A percentile compares a stretch with the other conserved stretches of the same genome.
Evolutionary conservation across 2,113 vertebrate genomes (phyloP).

Genomic region (Monopterus albus): DNA sequence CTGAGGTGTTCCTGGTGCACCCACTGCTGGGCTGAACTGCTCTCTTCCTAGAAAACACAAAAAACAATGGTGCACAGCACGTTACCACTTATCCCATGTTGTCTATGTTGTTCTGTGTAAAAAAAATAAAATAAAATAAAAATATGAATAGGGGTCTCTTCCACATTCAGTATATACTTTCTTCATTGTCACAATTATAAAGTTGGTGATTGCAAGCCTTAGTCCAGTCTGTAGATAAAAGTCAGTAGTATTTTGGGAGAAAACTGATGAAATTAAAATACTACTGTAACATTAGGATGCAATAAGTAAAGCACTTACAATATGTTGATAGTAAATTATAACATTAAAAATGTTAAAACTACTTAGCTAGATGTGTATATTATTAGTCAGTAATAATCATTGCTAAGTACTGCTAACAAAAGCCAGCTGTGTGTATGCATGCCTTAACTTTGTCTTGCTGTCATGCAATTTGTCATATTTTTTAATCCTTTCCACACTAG

Average conservation of each 20-base stretch:
- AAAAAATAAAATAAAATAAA: too few relatives aligned
- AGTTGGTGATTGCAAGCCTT: background rate
- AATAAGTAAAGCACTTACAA: too few relatives aligned
- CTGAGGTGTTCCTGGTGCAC: background rate
- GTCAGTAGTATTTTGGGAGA: too few relatives aligned
- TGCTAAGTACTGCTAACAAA: slow-evolving; percentile 24
- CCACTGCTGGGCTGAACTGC: background rate
- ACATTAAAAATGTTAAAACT: too few relatives aligned
- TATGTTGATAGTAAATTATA: too few relatives aligned
- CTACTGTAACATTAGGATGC: too few relatives aligned
- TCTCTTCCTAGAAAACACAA: background rate
- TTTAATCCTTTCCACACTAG: background rate
- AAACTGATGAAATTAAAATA: too few relatives aligned
- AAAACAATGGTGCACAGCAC: background rate
- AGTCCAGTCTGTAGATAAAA: background rate
- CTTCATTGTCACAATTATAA: background rate
- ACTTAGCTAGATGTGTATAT: slow-evolving; percentile 46
- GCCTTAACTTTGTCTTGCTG: background rate
- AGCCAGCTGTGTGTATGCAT: slow-evolving; percentile 11
- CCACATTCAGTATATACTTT: background rate
- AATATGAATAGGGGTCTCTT: too few relatives aligned
- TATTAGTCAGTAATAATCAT: slow-evolving; percentile 22
- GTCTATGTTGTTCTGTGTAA: too few relatives aligned
- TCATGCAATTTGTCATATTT: too few relatives aligned
- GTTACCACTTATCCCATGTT: background rate